Evolutionary conservation across 2,797 vertebrate genomes (phyloP).

Genomic region (Hybognathus amarus): DNA sequence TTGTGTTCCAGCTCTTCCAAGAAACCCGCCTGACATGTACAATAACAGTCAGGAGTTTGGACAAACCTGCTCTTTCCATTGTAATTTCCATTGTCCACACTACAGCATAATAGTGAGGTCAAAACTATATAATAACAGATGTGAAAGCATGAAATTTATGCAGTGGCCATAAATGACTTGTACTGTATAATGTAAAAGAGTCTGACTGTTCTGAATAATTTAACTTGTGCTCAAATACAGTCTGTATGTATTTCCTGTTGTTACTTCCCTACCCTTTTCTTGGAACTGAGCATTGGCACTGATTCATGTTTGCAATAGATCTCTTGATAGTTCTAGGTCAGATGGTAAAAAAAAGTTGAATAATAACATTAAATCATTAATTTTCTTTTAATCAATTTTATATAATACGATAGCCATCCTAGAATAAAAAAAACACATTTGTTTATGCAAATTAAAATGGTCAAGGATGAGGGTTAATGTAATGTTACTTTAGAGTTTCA

Average conservation of each 20-base stretch:
- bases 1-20: slow-evolving; percentile 3
- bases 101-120: slow-evolving; percentile 4
- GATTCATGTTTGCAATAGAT: not conserved
- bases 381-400: not conserved
- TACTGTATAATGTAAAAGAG: not conserved
- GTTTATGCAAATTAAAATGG: not conserved
- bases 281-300: not conserved
- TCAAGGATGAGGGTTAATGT: not conserved
- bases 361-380: not conserved
- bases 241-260: not conserved
- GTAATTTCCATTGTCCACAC: not conserved
- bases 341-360: not conserved
- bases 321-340: not conserved
- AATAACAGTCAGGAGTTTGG: not conserved
- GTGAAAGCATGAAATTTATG: slow-evolving; percentile 11
- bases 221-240: not conserved
- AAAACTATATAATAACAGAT: not conserved
- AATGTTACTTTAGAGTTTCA: not conserved
- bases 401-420: not conserved
- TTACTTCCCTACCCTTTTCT: not conserved
- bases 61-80: not conserved
- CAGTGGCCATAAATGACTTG: not conserved
- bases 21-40: slow-evolving; percentile 1
- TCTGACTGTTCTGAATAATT: slow-evolving; percentile 3
- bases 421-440: not conserved